Conservation (phyloP, 2,113 vertebrate genomes). For the Bufo bufo region DNA sequence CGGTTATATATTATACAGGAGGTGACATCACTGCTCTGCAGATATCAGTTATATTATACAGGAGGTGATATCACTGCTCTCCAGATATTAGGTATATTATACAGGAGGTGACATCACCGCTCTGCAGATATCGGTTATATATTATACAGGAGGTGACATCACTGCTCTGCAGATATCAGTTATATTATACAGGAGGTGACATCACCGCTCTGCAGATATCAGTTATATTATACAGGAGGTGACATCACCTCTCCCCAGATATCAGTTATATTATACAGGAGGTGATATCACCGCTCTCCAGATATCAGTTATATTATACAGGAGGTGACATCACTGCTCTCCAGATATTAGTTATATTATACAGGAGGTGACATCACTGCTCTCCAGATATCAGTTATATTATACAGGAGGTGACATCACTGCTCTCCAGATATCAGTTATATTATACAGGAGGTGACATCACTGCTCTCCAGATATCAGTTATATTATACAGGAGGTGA, state of each 20-base stretch:
- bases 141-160: neutral
- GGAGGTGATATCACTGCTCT: neutral
- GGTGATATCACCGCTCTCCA: neutral
- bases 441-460: neutral
- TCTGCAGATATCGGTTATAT: neutral
- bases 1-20: neutral
- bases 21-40: neutral
- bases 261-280: neutral
- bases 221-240: neutral
- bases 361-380: neutral
- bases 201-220: neutral
- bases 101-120: neutral
- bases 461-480: neutral
- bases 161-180: neutral
- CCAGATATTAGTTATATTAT: neutral
- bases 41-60: neutral
- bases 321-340: neutral
- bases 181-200: neutral
- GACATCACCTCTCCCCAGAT: neutral
- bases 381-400: neutral
- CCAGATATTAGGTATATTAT: neutral
- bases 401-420: neutral
- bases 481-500: neutral
- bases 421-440: neutral
- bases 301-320: neutral